phyloP scores from a whole-genome alignment of 2,888 invertebrate genomes.

The Cephus sareptanus region DNA sequence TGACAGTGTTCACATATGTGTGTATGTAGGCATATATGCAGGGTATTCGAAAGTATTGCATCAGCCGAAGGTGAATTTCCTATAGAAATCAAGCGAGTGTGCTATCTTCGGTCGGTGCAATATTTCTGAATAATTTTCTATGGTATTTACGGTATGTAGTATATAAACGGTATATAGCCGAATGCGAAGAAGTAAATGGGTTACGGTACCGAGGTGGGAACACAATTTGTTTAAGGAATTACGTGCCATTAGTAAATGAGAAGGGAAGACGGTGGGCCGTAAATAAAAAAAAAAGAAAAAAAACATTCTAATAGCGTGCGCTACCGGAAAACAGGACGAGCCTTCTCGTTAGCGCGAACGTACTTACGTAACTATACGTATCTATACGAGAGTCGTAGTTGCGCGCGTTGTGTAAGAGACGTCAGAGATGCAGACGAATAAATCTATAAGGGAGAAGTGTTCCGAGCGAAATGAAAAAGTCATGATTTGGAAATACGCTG shows the following conservation, averaged over 20 bases:
- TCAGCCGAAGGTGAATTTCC: background rate
- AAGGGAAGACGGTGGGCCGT: slow-evolving; percentile 22
- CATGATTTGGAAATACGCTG: background rate
- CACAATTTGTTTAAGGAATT: slow-evolving; percentile 6
- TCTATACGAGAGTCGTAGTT: background rate
- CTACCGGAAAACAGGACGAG: slow-evolving; percentile 13
- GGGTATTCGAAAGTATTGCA: background rate
- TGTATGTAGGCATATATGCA: background rate
- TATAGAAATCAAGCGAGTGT: background rate
- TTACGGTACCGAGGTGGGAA: background rate
- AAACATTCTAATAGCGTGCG: slow-evolving; percentile 1
- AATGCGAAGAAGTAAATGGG: background rate
- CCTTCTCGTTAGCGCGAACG: slow-evolving; percentile 28
- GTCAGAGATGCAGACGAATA: background rate
- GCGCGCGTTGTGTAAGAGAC: background rate
- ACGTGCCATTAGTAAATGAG: slow-evolving; percentile 27
- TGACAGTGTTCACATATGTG: background rate
- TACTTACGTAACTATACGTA: background rate
- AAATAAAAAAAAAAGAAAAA: background rate
- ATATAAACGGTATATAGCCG: background rate
- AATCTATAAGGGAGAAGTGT: background rate
- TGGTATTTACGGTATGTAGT: background rate
- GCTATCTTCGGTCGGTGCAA: background rate
- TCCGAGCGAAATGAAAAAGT: too few species aligned
- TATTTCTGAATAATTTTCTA: background rate